A percentile compares a stretch with the other conserved stretches of the same genome.
Conservation (phyloP, 2,797 vertebrate genomes). For the Basileuterus tristriatus region DNA sequence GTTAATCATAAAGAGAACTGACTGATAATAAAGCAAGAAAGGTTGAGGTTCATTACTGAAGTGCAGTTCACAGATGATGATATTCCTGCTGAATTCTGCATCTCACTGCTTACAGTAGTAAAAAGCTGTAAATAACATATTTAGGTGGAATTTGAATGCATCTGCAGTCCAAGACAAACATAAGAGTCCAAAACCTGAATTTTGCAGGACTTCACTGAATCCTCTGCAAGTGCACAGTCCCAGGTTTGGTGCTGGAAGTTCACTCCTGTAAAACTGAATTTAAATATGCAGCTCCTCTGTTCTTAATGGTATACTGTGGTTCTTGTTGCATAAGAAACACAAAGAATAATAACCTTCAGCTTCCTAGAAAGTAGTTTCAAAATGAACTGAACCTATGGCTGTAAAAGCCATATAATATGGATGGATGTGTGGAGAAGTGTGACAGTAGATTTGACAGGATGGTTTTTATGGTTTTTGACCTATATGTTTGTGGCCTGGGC, state of each 20-base stretch:
- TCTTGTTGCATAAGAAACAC: neutral
- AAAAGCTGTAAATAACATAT: neutral
- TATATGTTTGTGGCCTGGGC: neutral
- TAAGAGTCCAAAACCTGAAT: neutral
- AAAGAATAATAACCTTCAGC: neutral
- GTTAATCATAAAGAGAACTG: neutral
- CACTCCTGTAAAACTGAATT: neutral
- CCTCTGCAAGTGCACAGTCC: neutral
- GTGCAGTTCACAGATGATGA: neutral
- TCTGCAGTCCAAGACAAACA: neutral
- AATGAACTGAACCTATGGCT: accelerated
- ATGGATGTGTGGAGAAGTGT: accelerated
- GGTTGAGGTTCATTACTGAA: neutral
- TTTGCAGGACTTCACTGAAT: neutral
- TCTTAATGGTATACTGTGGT: neutral
- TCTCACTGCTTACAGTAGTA: neutral
- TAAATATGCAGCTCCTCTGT: neutral
- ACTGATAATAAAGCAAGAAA: neutral
- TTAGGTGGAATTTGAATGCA: neutral
- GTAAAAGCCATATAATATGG: neutral
- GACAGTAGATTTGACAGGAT: neutral
- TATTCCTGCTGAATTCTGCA: neutral
- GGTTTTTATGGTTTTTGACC: neutral
- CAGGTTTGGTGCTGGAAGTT: neutral
- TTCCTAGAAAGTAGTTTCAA: neutral